These are phyloP conservation scores for Stenopsyche tienmushanensis DNA, from an alignment of 1,140 invertebrate species.

Conservation along the genomic window DNA sequence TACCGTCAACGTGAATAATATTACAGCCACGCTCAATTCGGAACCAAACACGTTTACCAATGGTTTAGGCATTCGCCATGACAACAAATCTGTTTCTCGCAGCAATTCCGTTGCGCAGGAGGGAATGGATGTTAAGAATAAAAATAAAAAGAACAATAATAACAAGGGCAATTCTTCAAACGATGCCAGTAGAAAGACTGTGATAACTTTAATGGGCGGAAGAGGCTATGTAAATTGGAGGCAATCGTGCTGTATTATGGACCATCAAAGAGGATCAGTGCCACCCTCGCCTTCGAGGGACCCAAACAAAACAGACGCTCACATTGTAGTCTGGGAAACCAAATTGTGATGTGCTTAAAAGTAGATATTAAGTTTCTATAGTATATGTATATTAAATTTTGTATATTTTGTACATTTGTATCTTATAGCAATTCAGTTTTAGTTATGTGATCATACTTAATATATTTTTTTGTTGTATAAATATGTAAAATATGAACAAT, in stretches of 20 bases:
- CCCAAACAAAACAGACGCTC: conserved; percentile 75
- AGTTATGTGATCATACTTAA: not conserved
- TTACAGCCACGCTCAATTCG: conserved; percentile 34
- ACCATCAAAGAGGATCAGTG: conserved; percentile 49
- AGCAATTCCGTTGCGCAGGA: conserved; percentile 45
- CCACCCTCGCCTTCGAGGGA: conserved; percentile 56
- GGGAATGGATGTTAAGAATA: conserved; percentile 27
- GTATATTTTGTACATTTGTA: conserved; percentile 32
- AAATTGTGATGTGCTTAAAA: conserved; percentile 64
- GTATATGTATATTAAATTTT: conserved; percentile 20
- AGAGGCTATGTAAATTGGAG: conserved; percentile 84
- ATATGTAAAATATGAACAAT: too few relatives aligned
- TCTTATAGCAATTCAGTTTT: not conserved
- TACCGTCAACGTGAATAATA: conserved; percentile 38
- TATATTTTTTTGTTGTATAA: not conserved
- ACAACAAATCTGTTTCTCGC: conserved; percentile 47
- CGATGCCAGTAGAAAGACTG: conserved; percentile 63
- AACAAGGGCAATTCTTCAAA: conserved; percentile 42
- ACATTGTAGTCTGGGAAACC: conserved; percentile 88
- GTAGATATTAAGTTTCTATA: not conserved
- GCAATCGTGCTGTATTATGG: conserved; percentile 63
- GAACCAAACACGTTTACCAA: conserved; percentile 35
- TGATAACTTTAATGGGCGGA: conserved; percentile 84
- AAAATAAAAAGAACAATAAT: conserved; percentile 42
- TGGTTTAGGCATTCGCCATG: conserved; percentile 41